These are phyloP conservation scores for Ctenomys sociabilis DNA, from an alignment of 2,113 vertebrate species.

Conservation along the genomic window DNA sequence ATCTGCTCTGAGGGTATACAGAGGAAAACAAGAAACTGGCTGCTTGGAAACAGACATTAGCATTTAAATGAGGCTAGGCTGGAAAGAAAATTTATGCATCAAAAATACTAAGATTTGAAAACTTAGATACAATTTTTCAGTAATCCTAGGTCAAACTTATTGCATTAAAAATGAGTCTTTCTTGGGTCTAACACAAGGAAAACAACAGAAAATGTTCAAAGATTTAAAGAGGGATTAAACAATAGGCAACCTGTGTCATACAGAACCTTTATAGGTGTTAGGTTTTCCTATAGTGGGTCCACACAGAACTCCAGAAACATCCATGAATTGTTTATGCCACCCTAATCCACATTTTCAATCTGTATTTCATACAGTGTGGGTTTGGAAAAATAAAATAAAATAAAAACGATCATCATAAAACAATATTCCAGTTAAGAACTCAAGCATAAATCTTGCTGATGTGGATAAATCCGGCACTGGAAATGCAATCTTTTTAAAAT, in stretches of 20 bases:
- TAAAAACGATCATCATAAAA: slow-evolving; percentile 38
- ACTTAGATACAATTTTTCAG: slow-evolving; percentile 38
- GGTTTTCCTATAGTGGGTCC: background rate
- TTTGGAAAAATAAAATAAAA: background rate
- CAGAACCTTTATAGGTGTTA: slow-evolving; percentile 12
- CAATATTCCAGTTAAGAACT: slow-evolving; percentile 54
- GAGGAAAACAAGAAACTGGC: slow-evolving; percentile 66
- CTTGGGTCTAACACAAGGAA: slow-evolving; percentile 30
- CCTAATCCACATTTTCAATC: background rate
- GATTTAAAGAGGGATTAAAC: slow-evolving; percentile 25
- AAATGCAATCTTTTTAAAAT: slow-evolving; percentile 61
- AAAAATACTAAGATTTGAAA: slow-evolving; percentile 71
- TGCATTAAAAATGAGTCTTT: slow-evolving; percentile 51
- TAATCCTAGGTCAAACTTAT: slow-evolving; percentile 45
- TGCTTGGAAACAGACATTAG: slow-evolving; percentile 68
- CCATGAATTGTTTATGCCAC: background rate
- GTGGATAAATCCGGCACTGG: slow-evolving; percentile 32
- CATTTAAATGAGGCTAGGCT: slow-evolving; percentile 78
- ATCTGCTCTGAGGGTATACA: slow-evolving; percentile 68
- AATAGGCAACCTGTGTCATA: background rate
- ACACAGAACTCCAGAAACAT: background rate
- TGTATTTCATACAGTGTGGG: slow-evolving; percentile 11
- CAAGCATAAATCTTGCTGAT: slow-evolving; percentile 62
- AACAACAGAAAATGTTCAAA: slow-evolving; percentile 62
- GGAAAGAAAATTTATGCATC: slow-evolving; percentile 70